Conservation (phyloP, 2,888 invertebrate genomes). For the Leptothorax acervorum region DNA sequence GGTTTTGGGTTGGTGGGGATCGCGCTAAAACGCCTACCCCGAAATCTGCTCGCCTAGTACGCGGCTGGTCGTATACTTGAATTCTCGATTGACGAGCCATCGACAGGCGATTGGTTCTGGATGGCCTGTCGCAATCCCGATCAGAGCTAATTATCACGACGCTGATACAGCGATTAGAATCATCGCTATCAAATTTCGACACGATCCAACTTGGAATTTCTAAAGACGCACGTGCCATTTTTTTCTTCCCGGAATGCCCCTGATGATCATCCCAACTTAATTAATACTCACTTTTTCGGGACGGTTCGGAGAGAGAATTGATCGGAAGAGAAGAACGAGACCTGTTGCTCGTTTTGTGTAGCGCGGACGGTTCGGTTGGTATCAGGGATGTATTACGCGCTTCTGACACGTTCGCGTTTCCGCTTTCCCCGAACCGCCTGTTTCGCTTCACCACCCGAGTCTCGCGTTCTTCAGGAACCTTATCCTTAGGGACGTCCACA, state of each 20-base stretch:
- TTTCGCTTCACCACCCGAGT: neutral
- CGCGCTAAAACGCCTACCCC: slow-evolving; percentile 74
- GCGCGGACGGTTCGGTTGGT: slow-evolving; percentile 65
- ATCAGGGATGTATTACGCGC: slow-evolving; percentile 69
- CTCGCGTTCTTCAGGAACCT: slow-evolving; percentile 43
- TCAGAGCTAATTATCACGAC: neutral
- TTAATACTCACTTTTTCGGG: slow-evolving; percentile 30
- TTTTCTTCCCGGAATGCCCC: too few species aligned
- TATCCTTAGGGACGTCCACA: slow-evolving; percentile 81
- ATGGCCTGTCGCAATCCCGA: slow-evolving; percentile 11
- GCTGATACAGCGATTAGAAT: neutral
- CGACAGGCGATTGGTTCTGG: slow-evolving; percentile 82
- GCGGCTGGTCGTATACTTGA: slow-evolving; percentile 84
- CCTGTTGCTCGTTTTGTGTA: slow-evolving; percentile 61
- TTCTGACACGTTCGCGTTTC: slow-evolving; percentile 34
- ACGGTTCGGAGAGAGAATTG: neutral
- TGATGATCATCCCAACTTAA: neutral
- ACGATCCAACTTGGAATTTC: neutral
- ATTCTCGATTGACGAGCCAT: slow-evolving; percentile 85
- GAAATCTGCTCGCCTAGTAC: slow-evolving; percentile 84
- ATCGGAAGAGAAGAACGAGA: slow-evolving; percentile 26
- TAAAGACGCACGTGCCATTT: neutral
- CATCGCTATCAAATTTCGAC: neutral
- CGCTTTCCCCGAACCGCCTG: slow-evolving; percentile 6
- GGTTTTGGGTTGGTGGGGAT: slow-evolving; percentile 75